Percentiles rank a stretch among this genome's conserved stretches.
These are phyloP conservation scores for Microcebus tavaratra DNA, from an alignment of 2,113 vertebrate species.

Conservation along the genomic window DNA sequence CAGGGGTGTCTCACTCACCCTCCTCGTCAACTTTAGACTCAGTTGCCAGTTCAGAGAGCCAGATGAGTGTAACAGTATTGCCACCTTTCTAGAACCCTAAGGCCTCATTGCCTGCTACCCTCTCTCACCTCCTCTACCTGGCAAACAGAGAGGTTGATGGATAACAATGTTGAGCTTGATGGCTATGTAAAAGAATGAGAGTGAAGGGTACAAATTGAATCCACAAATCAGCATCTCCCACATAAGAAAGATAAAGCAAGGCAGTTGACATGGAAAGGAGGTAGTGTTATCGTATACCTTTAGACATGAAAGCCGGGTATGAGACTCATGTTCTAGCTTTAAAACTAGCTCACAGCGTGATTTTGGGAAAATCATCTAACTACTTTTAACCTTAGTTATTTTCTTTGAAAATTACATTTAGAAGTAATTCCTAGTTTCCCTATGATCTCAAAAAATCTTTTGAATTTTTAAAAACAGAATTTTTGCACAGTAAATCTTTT, in stretches of 20 bases:
- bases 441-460: neutral
- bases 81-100: conserved; percentile 67
- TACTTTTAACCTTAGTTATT: neutral
- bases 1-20: conserved; percentile 56
- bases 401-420: neutral
- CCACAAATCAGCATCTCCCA: conserved; percentile 64
- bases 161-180: conserved; percentile 79
- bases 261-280: neutral
- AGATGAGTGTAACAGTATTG: conserved; percentile 75
- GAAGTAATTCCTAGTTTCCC: neutral
- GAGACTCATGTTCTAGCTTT: neutral
- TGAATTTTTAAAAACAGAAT: neutral
- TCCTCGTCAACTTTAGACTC: conserved; percentile 63
- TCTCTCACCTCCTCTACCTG: conserved; percentile 72
- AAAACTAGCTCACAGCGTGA: neutral
- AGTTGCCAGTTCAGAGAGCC: conserved; percentile 72
- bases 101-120: conserved; percentile 65
- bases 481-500: neutral
- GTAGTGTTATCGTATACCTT: neutral
- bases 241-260: conserved; percentile 44
- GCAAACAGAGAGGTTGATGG: conserved; percentile 80
- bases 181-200: conserved; percentile 57
- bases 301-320: neutral
- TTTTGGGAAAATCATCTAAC: neutral
- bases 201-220: conserved; percentile 41